These are phyloP conservation scores for Brachypodius melanocephalos DNA, from an alignment of 2,113 vertebrate genomes.

Conservation along the genomic window DNA sequence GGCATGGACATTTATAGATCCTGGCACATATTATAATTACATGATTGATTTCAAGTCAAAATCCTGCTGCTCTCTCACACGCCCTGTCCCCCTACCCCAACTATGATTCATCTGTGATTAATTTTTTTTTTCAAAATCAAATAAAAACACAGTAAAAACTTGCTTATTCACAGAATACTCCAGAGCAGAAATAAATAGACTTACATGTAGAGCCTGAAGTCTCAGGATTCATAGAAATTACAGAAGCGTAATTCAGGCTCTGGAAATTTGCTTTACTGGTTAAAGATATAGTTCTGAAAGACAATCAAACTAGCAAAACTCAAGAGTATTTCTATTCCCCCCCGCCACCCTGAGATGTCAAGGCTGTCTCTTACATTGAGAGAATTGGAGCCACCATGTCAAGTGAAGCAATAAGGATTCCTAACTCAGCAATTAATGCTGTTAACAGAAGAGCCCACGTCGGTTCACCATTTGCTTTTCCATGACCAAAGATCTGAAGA, in stretches of 20 bases:
- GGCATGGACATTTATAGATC: background rate
- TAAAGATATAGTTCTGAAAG: background rate
- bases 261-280: background rate
- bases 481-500: conserved; percentile 90
- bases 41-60: conserved; percentile 78
- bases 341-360: accelerated
- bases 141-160: background rate
- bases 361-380: conserved; percentile 86
- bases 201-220: background rate
- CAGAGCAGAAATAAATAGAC: background rate
- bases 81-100: background rate
- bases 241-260: background rate
- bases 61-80: background rate
- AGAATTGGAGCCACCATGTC: conserved; percentile 99
- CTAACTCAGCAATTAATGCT: conserved; percentile 91
- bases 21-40: background rate
- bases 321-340: background rate
- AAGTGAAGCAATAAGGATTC: conserved; percentile 96
- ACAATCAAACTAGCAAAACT: background rate
- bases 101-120: background rate
- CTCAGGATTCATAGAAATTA: background rate
- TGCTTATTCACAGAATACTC: background rate
- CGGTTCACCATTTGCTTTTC: conserved; percentile 92
- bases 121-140: background rate
- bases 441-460: conserved; percentile 96